Base-by-base conservation (phyloP, 2,113 vertebrate genomes). In the Aythya baeri region DNA sequence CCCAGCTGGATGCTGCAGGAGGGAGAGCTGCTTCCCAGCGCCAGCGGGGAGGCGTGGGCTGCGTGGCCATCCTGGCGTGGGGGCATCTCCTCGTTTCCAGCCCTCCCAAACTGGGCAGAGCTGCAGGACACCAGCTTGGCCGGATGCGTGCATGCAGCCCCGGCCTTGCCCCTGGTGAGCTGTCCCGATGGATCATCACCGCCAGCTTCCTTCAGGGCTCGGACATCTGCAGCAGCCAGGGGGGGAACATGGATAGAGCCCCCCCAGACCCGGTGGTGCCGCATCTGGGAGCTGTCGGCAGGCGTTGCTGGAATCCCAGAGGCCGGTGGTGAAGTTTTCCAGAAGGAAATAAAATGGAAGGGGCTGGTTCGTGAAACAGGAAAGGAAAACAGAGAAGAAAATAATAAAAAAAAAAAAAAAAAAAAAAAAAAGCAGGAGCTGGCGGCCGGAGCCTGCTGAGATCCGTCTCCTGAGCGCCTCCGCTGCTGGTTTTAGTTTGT, bases 261-360 rank as follows among this genome's bases (percentile, higher is more conserved):
- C 22, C 62, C 17, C 34, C 57, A n/a, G 44, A 1, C 13, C 34
- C 13, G 7, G 25, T 4, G 43, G 10, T 32, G 67, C 11, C 44
- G 34, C 66, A 65, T 4, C 38, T 61, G 55, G 65, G 27, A 20
- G 32, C 34, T 82, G 26, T 57, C 6, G 31, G 63, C 62, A 55
- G 81, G 27, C 22, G 17, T 6, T 41, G 25, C 62, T 66, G 27
- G 43, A 18, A 73, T 79, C 76, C 50, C 18, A 4, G 57, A n/a
- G 81, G 75, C 86, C 73, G 5, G 4, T 3, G 61, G 78, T 3
- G 5, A 57, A 88, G 49, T 66, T 95, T 93, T 67, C 88, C 4
- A 7, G 86, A 89, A 92, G 91, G 93, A 91, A 92, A 84, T 43
- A 1, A 7, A 34, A 5, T 83, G 76, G 94, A 83, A 93, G 68